A percentile compares a stretch with the other conserved stretches of the same genome.
These are phyloP conservation scores for Reticulitermes lucifugus DNA, from an alignment of 2,888 invertebrate species.

Conservation along the genomic window DNA sequence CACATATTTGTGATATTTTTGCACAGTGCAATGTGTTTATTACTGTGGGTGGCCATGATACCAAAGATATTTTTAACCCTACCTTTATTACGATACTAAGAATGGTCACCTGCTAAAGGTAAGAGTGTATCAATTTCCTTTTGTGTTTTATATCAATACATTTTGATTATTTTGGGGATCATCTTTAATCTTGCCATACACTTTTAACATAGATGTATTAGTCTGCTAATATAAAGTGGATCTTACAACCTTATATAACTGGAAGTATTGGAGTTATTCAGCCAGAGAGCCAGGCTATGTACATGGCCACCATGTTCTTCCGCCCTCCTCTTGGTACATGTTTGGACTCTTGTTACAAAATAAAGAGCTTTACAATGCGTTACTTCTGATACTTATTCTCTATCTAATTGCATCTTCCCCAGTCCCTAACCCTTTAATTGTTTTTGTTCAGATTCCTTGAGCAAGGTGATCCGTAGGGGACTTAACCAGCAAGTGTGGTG, in stretches of 20 bases:
- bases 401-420: neutral
- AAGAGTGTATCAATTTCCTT: slow-evolving; percentile 20
- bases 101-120: slow-evolving; percentile 9
- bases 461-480: no score
- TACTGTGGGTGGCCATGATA: slow-evolving; percentile 40
- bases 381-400: slow-evolving; percentile 21
- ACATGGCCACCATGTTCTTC: slow-evolving; percentile 44
- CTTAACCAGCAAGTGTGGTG: no score
- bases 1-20: slow-evolving; percentile 44
- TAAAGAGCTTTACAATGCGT: slow-evolving; percentile 54
- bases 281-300: slow-evolving; percentile 17
- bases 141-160: slow-evolving; percentile 1
- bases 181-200: slow-evolving; percentile 40
- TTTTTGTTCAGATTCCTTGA: no score
- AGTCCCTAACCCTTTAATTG: no score
- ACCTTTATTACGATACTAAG: slow-evolving; percentile 30
- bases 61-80: slow-evolving; percentile 43
- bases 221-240: slow-evolving; percentile 38
- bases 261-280: neutral
- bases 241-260: slow-evolving; percentile 17
- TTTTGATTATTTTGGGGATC: slow-evolving; percentile 30
- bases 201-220: slow-evolving; percentile 38
- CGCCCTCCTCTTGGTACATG: slow-evolving; percentile 50
- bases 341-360: slow-evolving; percentile 54
- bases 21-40: slow-evolving; percentile 41